Evolutionary conservation across 2,888 invertebrate genomes (phyloP).

Genomic region (Malacosoma neustria): DNA sequence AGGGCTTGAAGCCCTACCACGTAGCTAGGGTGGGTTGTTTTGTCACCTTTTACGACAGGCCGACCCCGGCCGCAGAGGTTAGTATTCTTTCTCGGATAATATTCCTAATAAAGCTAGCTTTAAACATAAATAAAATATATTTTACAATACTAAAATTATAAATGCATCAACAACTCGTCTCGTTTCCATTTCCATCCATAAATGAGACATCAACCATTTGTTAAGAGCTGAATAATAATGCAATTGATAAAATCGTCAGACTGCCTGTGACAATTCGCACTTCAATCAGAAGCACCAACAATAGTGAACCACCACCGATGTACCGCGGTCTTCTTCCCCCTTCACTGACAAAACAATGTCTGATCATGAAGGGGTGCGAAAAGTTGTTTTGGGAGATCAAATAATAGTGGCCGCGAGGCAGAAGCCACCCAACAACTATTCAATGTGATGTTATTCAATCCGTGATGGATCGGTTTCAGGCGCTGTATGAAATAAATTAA

Average conservation of each 20-base stretch:
- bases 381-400: constrained; percentile 34
- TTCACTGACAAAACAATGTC: constrained; percentile 20
- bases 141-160: too few species aligned
- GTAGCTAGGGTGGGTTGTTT: too few species aligned
- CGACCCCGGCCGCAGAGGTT: too few species aligned
- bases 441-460: constrained; percentile 59
- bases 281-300: constrained; percentile 58
- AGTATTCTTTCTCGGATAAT: too few species aligned
- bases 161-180: too few species aligned
- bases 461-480: constrained; percentile 65
- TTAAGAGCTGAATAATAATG: constrained; percentile 56
- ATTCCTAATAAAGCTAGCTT: too few species aligned
- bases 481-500: constrained; percentile 61
- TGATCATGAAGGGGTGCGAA: constrained; percentile 20
- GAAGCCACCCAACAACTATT: constrained; percentile 58
- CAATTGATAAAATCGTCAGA: constrained; percentile 61
- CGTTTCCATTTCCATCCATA: constrained; percentile 25
- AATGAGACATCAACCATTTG: constrained; percentile 52
- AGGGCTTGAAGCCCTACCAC: too few species aligned
- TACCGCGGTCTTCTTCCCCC: constrained; percentile 27
- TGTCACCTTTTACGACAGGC: too few species aligned
- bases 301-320: constrained; percentile 40
- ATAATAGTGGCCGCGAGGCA: constrained; percentile 32
- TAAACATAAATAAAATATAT: too few species aligned
- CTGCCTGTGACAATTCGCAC: constrained; percentile 67